Conservation (phyloP, 2,113 vertebrate genomes). For the Ammospiza caudacuta region DNA sequence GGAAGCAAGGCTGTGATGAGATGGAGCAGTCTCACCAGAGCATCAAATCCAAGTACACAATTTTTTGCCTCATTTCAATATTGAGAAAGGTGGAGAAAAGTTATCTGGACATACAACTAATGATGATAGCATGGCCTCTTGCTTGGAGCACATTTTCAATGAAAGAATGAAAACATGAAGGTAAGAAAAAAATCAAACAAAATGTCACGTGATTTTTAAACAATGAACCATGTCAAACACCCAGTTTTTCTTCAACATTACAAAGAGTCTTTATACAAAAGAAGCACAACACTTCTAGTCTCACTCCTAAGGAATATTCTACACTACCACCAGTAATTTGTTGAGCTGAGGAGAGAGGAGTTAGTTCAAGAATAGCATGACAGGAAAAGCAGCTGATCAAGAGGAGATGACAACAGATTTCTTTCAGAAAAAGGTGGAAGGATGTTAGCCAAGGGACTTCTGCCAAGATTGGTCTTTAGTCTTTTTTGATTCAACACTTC, state of each 20-base stretch:
- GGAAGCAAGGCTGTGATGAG: background rate
- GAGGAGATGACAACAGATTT: conserved; percentile 19
- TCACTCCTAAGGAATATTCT: background rate
- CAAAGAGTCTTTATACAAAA: background rate
- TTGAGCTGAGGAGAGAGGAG: background rate
- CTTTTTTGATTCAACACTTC: background rate
- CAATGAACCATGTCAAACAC: background rate
- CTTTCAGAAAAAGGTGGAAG: conserved; percentile 39
- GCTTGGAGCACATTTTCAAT: background rate
- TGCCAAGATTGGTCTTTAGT: background rate
- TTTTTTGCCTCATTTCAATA: background rate
- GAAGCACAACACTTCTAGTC: background rate
- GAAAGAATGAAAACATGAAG: background rate
- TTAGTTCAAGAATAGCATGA: background rate
- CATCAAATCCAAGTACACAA: background rate
- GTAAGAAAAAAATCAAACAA: background rate
- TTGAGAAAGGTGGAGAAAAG: background rate
- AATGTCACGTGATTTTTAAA: background rate
- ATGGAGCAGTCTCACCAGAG: background rate
- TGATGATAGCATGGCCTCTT: background rate
- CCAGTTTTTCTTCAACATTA: background rate
- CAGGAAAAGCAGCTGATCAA: conserved; percentile 10
- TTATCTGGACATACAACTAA: background rate
- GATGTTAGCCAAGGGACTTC: conserved; percentile 7
- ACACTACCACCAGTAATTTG: background rate